These are phyloP conservation scores for Capreolus pygargus DNA, from an alignment of 2,113 vertebrate genomes.

Conservation along the genomic window DNA sequence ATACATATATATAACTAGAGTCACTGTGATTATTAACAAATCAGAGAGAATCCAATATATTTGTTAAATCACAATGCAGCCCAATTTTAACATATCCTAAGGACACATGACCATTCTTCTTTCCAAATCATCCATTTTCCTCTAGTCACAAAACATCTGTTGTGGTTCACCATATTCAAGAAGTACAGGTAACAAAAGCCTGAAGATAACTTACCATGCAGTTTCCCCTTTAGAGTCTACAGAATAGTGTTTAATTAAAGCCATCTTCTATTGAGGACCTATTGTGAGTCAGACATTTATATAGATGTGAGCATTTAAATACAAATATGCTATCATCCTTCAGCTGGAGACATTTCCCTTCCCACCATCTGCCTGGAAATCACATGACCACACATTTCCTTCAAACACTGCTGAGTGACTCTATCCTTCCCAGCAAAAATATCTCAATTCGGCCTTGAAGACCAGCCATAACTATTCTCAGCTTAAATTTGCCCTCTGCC, in stretches of 20 bases:
- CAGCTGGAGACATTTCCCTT: neutral
- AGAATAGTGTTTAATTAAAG: neutral
- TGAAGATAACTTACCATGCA: neutral
- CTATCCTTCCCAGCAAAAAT: neutral
- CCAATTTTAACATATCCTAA: neutral
- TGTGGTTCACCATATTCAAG: neutral
- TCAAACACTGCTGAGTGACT: neutral
- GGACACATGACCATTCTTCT: neutral
- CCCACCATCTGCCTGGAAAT: conserved; percentile 9
- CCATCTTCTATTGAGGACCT: neutral
- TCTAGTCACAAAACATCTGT: neutral
- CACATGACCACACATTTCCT: neutral
- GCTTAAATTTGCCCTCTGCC: conserved; percentile 42
- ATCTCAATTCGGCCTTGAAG: conserved; percentile 52
- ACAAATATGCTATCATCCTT: neutral
- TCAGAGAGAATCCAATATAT: neutral
- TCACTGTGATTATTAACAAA: neutral
- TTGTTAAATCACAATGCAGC: neutral
- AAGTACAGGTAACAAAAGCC: neutral
- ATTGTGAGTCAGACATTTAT: neutral
- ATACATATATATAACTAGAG: neutral
- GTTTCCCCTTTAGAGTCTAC: neutral
- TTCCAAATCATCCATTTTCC: neutral
- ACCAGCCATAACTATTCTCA: conserved; percentile 24
- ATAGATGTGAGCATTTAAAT: neutral